Percentiles rank a stretch among this genome's conserved stretches.
Conservation (phyloP, 1,140 invertebrate genomes). For the Drosophila nikananu region DNA sequence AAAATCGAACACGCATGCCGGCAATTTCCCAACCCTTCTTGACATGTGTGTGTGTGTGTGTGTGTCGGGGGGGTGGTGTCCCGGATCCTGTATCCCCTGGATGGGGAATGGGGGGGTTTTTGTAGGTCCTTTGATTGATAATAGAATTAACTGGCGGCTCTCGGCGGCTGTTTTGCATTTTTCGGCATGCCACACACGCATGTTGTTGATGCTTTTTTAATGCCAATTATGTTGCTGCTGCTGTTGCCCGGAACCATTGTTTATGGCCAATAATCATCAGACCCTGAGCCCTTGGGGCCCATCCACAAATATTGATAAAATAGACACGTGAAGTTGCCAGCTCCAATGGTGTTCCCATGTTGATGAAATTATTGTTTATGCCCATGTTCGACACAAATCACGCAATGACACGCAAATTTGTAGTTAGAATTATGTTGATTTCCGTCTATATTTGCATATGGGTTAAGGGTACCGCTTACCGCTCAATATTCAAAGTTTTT, state of each 20-base stretch:
- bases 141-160: conserved; percentile 72
- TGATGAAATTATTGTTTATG: conserved; percentile 64
- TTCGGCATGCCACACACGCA: conserved; percentile 58
- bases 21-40: conserved; percentile 22
- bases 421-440: conserved; percentile 76
- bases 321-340: conserved; percentile 44
- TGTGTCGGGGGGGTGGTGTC: conserved; percentile 10
- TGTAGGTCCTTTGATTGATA: conserved; percentile 73
- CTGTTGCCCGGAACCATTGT: conserved; percentile 39
- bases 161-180: conserved; percentile 71
- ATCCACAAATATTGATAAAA: conserved; percentile 75
- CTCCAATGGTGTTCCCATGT: conserved; percentile 47
- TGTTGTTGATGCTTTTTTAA: conserved; percentile 76
- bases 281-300: not conserved
- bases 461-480: not conserved
- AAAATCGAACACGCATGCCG: conserved; percentile 78
- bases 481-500: conserved; percentile 10
- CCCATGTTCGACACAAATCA: conserved; percentile 61
- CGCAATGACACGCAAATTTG: conserved; percentile 74
- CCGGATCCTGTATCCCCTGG: conserved; percentile 3
- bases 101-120: no score
- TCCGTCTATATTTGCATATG: conserved; percentile 44
- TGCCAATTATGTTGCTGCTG: conserved; percentile 67
- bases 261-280: conserved; percentile 75
- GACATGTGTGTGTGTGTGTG: not conserved